A percentile compares a stretch with the other conserved stretches of the same genome.
Conservation (phyloP, 2,888 invertebrate species). For the Pyrocoelia pectoralis region DNA sequence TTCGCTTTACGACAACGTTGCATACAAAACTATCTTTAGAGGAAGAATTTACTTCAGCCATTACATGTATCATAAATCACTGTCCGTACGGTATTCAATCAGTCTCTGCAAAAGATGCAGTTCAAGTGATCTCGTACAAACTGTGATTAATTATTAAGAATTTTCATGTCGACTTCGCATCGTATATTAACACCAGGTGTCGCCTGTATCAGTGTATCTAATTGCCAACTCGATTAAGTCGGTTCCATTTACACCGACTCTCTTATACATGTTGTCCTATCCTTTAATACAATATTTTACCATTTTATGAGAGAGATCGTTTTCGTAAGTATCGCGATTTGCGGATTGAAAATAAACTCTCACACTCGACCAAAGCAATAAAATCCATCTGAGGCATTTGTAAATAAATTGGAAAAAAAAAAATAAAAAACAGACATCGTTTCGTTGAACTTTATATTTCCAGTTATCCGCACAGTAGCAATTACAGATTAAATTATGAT, state of each 20-base stretch:
- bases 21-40: not conserved
- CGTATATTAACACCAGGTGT: constrained; percentile 6
- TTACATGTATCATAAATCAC: constrained; percentile 18
- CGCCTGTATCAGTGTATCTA: constrained; percentile 14
- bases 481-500: constrained; percentile 33
- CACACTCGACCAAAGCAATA: constrained; percentile 18
- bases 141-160: constrained; percentile 36
- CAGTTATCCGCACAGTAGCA: constrained; percentile 31
- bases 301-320: constrained; percentile 15
- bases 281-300: constrained; percentile 11
- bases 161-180: constrained; percentile 20
- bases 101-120: constrained; percentile 15
- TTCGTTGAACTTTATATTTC: constrained; percentile 20
- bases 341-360: constrained; percentile 20
- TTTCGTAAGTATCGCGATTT: constrained; percentile 16
- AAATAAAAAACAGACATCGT: constrained; percentile 18
- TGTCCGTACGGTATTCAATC: constrained; percentile 25
- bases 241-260: constrained; percentile 7
- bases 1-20: not conserved
- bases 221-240: constrained; percentile 3
- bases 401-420: constrained; percentile 8
- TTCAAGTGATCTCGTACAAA: constrained; percentile 6
- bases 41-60: constrained; percentile 5
- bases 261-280: not conserved
- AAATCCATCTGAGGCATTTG: constrained; percentile 18